Conservation (phyloP, 2,797 vertebrate genomes). For the Mormyrus hasselquistii region DNA sequence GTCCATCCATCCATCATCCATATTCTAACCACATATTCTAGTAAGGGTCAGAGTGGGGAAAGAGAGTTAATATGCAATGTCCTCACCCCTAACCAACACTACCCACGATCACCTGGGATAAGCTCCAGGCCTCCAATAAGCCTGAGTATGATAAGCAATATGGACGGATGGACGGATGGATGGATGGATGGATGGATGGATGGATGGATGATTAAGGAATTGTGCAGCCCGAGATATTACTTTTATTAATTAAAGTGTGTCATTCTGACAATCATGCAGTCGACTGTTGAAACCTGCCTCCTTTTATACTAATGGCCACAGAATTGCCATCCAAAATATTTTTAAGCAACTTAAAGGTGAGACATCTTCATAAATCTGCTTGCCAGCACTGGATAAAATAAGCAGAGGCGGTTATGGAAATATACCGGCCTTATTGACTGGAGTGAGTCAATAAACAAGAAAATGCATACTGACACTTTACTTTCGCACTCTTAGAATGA, state of each 20-base stretch:
- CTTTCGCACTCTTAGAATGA: slow-evolving; percentile 4
- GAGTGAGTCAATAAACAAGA: not conserved
- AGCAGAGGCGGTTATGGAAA: not conserved
- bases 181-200: not conserved
- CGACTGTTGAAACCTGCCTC: not conserved
- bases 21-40: not conserved
- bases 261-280: not conserved
- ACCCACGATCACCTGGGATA: not conserved
- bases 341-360: slow-evolving; percentile 3
- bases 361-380: not conserved
- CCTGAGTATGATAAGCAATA: not conserved
- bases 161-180: not conserved
- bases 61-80: not conserved
- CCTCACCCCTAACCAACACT: not conserved
- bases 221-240: not conserved
- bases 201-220: not conserved
- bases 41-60: not conserved
- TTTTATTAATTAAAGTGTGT: not conserved
- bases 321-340: not conserved
- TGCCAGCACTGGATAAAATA: not conserved
- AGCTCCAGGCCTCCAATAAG: not conserved
- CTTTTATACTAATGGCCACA: not conserved
- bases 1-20: not conserved
- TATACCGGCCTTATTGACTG: not conserved
- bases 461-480: not conserved